Evolutionary conservation across 2,113 vertebrate genomes (phyloP), one percentile per base, ranked within the genome.

Genomic region (Pao palembangensis): DNA sequence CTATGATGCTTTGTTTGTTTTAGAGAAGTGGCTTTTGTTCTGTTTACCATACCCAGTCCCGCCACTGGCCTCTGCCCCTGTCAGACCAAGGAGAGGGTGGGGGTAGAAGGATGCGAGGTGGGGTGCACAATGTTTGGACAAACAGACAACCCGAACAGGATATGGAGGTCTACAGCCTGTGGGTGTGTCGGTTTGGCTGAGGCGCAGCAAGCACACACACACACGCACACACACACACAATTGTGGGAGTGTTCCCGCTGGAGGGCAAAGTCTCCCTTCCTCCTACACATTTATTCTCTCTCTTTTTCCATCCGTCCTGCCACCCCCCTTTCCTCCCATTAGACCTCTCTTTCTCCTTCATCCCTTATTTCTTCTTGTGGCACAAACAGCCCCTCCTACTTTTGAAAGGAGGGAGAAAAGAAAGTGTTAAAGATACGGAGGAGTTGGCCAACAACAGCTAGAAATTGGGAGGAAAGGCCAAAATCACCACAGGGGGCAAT

Each of bases 241-340:
- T 82, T 52, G 79, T 84, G 83, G 83, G 86, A 85, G 87, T 86
- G 85, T 85, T 87, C 76, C 75, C 64, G 76, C 85, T 86, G 82
- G 80, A 88, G 88, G 86, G 85, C 85, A 90, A 87, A 89, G 83
- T 88, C 87, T 89, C 85, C 81, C 83, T 88, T 86, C 83, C 86
- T 89, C 76, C 85, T 78, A 81, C 71, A 82, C 71, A 79, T 86
- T 87, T 75, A 76, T 77, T 81, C 84, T 78, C 77, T 82, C 77
- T 82, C 79, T 60, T 68, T 61, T 64, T 61, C 66, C 75, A 78
- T 78, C 67, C 69, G 68, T 57, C 59, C 77, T 75, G 73, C 65
- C 43, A 67, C 75, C 74, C 82, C 85, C 71, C 74, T 79, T 80
- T 82, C 82, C 76, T 79, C 78, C 78, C 81, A 78, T 77, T 76